phyloP scores from a whole-genome alignment of 1,140 invertebrate genomes.

The Condylostylus longicornis region DNA sequence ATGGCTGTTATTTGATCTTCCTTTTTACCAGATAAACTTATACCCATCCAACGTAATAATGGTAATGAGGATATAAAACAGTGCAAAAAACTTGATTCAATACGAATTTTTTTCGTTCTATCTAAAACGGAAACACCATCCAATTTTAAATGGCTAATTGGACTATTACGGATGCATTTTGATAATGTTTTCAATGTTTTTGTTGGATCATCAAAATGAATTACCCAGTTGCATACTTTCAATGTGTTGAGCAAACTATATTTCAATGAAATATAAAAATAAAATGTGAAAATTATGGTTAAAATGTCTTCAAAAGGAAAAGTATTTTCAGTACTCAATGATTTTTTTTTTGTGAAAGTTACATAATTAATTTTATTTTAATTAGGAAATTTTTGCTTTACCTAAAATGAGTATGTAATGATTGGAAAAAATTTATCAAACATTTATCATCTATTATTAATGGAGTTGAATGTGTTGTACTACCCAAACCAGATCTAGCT shows the following conservation, averaged over 20 bases:
- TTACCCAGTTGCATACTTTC: constrained; percentile 11
- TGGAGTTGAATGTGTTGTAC: constrained; percentile 5
- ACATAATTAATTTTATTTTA: neutral
- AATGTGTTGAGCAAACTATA: constrained; percentile 10
- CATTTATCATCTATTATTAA: constrained; percentile 11
- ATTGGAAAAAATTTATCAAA: constrained; percentile 8
- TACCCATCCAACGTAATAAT: constrained; percentile 8
- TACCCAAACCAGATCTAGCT: constrained; percentile 8
- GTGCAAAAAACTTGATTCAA: constrained; percentile 8
- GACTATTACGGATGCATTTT: constrained; percentile 8
- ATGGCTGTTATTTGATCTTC: constrained; percentile 11
- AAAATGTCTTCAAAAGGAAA: neutral
- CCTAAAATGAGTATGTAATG: constrained; percentile 8
- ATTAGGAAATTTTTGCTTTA: constrained; percentile 2
- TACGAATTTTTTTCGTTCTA: constrained; percentile 7
- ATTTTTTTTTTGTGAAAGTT: too few species aligned
- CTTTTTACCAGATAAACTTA: constrained; percentile 9
- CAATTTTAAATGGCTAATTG: constrained; percentile 9
- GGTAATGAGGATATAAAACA: constrained; percentile 7
- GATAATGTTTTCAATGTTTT: constrained; percentile 9
- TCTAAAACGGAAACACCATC: constrained; percentile 12
- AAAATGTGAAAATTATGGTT: neutral
- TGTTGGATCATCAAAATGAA: constrained; percentile 11
- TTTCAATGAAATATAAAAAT: neutral
- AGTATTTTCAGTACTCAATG: neutral